Evolutionary conservation across 2,888 invertebrate genomes (phyloP).

Genomic region (Nezara viridula): DNA sequence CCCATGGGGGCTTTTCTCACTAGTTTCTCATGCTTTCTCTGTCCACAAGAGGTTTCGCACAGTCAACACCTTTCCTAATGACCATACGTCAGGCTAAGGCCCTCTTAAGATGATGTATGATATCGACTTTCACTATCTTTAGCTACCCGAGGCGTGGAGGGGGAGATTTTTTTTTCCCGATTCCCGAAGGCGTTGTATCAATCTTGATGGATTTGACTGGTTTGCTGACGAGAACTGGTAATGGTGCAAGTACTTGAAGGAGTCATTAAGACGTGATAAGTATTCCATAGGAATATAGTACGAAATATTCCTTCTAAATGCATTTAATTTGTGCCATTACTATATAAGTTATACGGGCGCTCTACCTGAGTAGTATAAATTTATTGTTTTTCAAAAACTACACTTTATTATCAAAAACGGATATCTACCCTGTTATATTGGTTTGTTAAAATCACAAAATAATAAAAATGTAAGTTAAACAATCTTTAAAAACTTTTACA

Average conservation of each 20-base stretch:
- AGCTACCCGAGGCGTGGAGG: not conserved
- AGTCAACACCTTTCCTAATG: conserved; percentile 30
- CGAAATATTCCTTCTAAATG: too few species aligned
- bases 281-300: too few species aligned
- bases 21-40: conserved; percentile 22
- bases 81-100: not conserved
- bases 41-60: not conserved
- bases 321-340: too few species aligned
- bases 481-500: too few species aligned
- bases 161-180: not conserved
- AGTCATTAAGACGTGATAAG: not conserved
- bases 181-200: not conserved
- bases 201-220: not conserved
- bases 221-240: not conserved
- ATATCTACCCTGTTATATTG: too few species aligned
- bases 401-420: too few species aligned
- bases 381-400: too few species aligned
- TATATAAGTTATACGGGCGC: too few species aligned
- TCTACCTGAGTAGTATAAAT: too few species aligned
- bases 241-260: not conserved
- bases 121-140: conserved; percentile 25
- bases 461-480: too few species aligned
- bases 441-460: too few species aligned
- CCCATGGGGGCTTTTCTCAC: conserved; percentile 20
- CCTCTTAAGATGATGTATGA: conserved; percentile 30